A percentile compares a stretch with the other conserved stretches of the same genome.
Conservation (phyloP, 1,140 invertebrate genomes). For the Cryptotermes secundus region DNA sequence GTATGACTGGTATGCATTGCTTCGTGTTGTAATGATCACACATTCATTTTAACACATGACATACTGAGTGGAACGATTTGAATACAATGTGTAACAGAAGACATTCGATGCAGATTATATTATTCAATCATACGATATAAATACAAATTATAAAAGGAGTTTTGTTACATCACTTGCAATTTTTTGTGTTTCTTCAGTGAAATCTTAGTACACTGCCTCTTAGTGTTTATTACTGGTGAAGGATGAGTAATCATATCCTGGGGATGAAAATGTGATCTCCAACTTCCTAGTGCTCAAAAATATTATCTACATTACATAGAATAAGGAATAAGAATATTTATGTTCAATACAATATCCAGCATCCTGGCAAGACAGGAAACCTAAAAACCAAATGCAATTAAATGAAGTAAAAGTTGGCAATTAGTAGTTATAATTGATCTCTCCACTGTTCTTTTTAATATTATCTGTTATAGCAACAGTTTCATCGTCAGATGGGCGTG, state of each 20-base stretch:
- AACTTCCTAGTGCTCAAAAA: background rate
- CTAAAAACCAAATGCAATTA: background rate
- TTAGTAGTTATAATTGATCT: background rate
- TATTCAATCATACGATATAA: too few relatives aligned
- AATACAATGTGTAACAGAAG: background rate
- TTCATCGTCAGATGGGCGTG: slow-evolving; percentile 31
- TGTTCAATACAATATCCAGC: background rate
- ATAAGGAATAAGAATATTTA: background rate
- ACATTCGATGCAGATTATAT: background rate
- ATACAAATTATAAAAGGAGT: too few relatives aligned
- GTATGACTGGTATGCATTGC: background rate
- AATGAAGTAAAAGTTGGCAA: background rate
- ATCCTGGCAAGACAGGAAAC: background rate
- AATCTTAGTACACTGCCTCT: too few relatives aligned
- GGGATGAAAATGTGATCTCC: too few relatives aligned
- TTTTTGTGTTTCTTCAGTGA: too few relatives aligned
- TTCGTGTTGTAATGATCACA: background rate
- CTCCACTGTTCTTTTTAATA: slow-evolving; percentile 20
- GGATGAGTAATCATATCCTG: too few relatives aligned
- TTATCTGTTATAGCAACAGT: slow-evolving; percentile 35
- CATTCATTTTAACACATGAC: background rate
- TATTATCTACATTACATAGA: background rate
- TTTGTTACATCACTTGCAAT: too few relatives aligned
- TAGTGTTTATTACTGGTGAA: too few relatives aligned
- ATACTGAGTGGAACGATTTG: background rate